Conservation (phyloP, 2,888 invertebrate species). For the Drosophila nigritarsus region DNA sequence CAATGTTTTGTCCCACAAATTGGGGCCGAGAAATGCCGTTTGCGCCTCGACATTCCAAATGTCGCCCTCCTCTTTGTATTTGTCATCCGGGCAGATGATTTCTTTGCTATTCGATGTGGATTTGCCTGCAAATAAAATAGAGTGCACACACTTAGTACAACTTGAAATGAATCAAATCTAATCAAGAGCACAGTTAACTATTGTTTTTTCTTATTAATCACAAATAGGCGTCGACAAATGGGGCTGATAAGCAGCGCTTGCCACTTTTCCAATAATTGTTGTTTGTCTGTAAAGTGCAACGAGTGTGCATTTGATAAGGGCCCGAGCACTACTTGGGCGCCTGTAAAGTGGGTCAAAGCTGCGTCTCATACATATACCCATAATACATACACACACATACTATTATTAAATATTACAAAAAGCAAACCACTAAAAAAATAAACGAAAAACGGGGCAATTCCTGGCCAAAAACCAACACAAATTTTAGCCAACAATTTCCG, state of each 20-base stretch:
- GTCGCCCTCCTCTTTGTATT: slow-evolving; percentile 93
- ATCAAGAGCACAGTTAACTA: slow-evolving; percentile 20
- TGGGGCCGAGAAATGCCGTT: slow-evolving; percentile 97
- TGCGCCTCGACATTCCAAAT: slow-evolving; percentile 96
- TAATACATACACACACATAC: background rate
- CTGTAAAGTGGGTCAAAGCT: slow-evolving; percentile 51
- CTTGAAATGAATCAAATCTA: slow-evolving; percentile 16
- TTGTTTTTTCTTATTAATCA: slow-evolving; percentile 31
- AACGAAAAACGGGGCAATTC: slow-evolving; percentile 25
- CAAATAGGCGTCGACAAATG: slow-evolving; percentile 23
- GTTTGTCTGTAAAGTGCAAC: slow-evolving; percentile 28
- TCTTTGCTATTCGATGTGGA: slow-evolving; percentile 85
- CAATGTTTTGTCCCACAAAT: slow-evolving; percentile 97
- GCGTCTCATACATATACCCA: slow-evolving; percentile 6
- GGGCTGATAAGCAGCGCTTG: slow-evolving; percentile 30
- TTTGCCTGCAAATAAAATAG: slow-evolving; percentile 87
- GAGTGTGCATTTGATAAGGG: slow-evolving; percentile 37
- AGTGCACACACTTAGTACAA: slow-evolving; percentile 14
- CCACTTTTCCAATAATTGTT: slow-evolving; percentile 14
- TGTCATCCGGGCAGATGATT: slow-evolving; percentile 86
- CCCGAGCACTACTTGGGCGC: slow-evolving; percentile 41
- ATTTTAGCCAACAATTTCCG: slow-evolving; percentile 42
- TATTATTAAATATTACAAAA: background rate
- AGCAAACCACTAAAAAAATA: background rate
- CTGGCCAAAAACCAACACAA: slow-evolving; percentile 14